phyloP scores from a whole-genome alignment of 2,797 vertebrate genomes.

The Tolypeutes matacus region DNA sequence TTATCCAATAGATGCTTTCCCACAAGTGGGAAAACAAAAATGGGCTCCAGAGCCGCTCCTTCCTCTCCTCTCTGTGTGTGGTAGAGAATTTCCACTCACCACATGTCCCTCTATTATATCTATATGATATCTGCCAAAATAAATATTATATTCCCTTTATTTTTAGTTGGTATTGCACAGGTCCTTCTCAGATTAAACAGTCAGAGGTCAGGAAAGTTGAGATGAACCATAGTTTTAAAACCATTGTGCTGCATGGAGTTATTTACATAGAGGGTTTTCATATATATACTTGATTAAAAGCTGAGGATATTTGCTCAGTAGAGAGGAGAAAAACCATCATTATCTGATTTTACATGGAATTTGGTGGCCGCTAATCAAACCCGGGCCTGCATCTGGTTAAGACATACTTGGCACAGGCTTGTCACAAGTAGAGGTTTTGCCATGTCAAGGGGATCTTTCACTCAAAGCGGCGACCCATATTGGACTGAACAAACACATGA shows the following conservation, averaged over 20 bases:
- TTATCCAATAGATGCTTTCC: slow-evolving; percentile 88
- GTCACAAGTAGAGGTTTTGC: slow-evolving; percentile 91
- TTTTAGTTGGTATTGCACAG: slow-evolving; percentile 86
- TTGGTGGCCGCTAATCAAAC: slow-evolving; percentile 90
- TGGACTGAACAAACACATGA: slow-evolving; percentile 93
- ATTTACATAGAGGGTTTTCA: slow-evolving; percentile 83
- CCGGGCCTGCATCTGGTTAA: slow-evolving; percentile 90
- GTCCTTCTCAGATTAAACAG: slow-evolving; percentile 86
- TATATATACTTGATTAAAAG: slow-evolving; percentile 88
- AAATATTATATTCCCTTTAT: slow-evolving; percentile 89
- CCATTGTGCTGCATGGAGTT: slow-evolving; percentile 82
- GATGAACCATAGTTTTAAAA: slow-evolving; percentile 86
- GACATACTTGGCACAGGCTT: slow-evolving; percentile 89
- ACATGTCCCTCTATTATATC: slow-evolving; percentile 85
- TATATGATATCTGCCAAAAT: slow-evolving; percentile 86
- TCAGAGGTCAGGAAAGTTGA: slow-evolving; percentile 88
- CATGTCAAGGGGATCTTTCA: slow-evolving; percentile 93
- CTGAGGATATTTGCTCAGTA: slow-evolving; percentile 87
- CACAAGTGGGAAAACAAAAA: slow-evolving; percentile 87
- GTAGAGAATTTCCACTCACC: slow-evolving; percentile 86
- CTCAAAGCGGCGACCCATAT: slow-evolving; percentile 91
- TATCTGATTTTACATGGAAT: slow-evolving; percentile 91
- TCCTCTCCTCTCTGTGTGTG: slow-evolving; percentile 85
- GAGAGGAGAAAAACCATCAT: slow-evolving; percentile 89
- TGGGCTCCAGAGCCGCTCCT: slow-evolving; percentile 84